These are phyloP conservation scores for Schizopygopsis malacanthus DNA, from an alignment of 2,797 vertebrate genomes.

Conservation along the genomic window DNA sequence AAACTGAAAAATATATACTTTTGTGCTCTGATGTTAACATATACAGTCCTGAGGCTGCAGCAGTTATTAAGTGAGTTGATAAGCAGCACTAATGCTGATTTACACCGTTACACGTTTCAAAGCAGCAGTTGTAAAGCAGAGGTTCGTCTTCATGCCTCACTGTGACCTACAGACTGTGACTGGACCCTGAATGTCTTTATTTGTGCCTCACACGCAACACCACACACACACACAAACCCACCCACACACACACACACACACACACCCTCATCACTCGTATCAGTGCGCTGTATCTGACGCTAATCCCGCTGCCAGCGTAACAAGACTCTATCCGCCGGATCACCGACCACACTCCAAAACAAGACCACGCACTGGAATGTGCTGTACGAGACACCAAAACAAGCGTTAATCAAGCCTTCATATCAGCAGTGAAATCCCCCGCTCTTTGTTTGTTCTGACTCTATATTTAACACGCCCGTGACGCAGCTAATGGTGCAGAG, in stretches of 20 bases:
- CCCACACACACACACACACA: neutral
- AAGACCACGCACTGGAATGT: neutral
- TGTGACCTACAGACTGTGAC: neutral
- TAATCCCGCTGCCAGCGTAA: constrained; percentile 25
- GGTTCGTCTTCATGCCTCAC: neutral
- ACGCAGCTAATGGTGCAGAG: constrained; percentile 50
- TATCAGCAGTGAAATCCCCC: constrained; percentile 46
- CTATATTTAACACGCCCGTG: constrained; percentile 69
- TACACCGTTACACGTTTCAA: neutral
- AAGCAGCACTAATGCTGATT: neutral
- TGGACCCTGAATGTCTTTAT: neutral
- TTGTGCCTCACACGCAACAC: neutral
- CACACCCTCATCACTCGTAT: neutral
- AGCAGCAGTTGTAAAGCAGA: neutral
- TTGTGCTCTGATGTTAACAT: too few relatives aligned
- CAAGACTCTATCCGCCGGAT: neutral
- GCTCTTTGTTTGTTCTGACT: constrained; percentile 70
- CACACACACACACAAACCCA: too few relatives aligned
- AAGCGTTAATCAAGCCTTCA: constrained; percentile 67
- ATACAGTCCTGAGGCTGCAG: too few relatives aligned
- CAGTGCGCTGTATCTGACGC: neutral
- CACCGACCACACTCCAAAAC: neutral
- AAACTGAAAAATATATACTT: too few relatives aligned
- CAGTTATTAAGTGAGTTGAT: neutral
- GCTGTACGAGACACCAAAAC: constrained; percentile 52